Evolutionary conservation across 2,113 vertebrate species (phyloP), one percentile per base, ranked within the genome.

Genomic region (Tichodroma muraria): DNA sequence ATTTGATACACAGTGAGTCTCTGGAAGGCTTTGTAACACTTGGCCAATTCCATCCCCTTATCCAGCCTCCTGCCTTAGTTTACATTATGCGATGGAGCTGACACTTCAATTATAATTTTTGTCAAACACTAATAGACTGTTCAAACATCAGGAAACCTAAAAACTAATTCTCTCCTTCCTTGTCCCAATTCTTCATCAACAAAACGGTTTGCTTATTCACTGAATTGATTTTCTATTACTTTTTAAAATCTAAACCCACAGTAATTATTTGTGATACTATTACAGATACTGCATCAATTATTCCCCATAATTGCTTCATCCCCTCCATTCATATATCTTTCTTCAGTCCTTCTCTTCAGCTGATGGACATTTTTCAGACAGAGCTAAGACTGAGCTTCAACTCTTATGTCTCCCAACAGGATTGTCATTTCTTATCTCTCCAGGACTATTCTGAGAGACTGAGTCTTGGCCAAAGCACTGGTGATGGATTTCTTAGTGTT

Each of bases 61-160:
- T 33, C 57, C 33, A 72, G 25, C 20, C 35, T 56, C 24, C 50
- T 84, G 77, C 57, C 42, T 85, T 79, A 54, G 78, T 82, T 82
- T 93, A 59, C 56, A 38, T 91, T 83, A 13, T n/a, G 37, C 72
- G 81, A 86, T 85, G n/a, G 57, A 75, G 18, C 61, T 94, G 77
- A 84, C 83, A 93, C 59, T 91, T 89, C 71, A 73, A 64, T 91
- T 93, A 85, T 31, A 45, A 72, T 66, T 92, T 93, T 87, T 80
- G 59, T 87, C 42, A 91, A 92, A 71, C 37, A 44, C 63, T 92
- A 76, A 89, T 57, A 83, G 78, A 63, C 63, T 66, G 54, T 80
- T 95, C 47, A 88, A 88, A 91, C 68, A 91, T 4, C 35, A 89
- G 33, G 47, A 87, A 82, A 38, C 27, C 70, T 82, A 53, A 80